Evolutionary conservation across 1,140 invertebrate genomes (phyloP).

Genomic region (Rhynchophorus ferrugineus): DNA sequence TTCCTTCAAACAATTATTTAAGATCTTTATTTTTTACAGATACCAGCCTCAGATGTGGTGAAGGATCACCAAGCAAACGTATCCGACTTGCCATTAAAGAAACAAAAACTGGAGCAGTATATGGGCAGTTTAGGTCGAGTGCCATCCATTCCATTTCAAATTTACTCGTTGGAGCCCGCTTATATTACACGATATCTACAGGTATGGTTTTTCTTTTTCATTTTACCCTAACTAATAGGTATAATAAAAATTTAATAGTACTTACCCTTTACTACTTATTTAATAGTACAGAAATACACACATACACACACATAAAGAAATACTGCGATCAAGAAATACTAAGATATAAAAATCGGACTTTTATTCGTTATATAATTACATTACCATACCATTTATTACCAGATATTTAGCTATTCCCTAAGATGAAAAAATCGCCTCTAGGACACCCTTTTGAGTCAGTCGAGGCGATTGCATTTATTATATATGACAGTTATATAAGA

Average conservation of each 20-base stretch:
- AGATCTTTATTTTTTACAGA: slow-evolving; percentile 29
- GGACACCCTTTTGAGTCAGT: no score
- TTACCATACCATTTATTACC: no score
- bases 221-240: neutral
- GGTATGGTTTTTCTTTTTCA: slow-evolving; percentile 6
- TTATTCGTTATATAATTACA: no score
- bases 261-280: neutral
- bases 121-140: slow-evolving; percentile 14
- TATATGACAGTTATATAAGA: no score
- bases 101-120: slow-evolving; percentile 35
- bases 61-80: slow-evolving; percentile 27
- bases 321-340: no score
- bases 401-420: no score
- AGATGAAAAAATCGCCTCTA: no score
- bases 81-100: slow-evolving; percentile 34
- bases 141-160: slow-evolving; percentile 22
- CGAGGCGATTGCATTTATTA: no score
- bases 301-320: no score
- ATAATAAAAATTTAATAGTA: neutral
- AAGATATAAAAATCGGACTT: no score
- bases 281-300: no score
- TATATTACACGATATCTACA: slow-evolving; percentile 32
- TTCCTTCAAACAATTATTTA: no score
- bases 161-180: slow-evolving; percentile 31
- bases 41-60: slow-evolving; percentile 30